Conservation (phyloP, 2,888 invertebrate genomes). For the Leptinotarsa juncta region DNA sequence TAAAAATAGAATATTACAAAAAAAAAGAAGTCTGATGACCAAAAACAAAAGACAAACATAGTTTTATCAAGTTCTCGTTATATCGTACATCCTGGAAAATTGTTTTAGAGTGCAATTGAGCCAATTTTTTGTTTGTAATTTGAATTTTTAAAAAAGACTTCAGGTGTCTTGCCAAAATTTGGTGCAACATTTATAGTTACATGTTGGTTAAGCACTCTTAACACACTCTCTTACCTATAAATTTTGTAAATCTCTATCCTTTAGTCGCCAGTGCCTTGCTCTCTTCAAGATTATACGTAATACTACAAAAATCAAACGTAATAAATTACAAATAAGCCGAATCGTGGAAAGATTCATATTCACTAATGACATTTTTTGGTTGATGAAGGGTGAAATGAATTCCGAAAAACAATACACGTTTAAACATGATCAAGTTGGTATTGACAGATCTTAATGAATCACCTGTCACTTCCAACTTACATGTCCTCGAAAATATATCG, state of each 20-base stretch:
- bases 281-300: conserved; percentile 55
- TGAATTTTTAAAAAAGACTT: background rate
- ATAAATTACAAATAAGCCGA: conserved; percentile 31
- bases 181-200: conserved; percentile 34
- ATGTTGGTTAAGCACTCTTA: conserved; percentile 33
- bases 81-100: background rate
- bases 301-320: conserved; percentile 57
- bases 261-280: conserved; percentile 42
- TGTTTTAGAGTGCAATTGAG: background rate
- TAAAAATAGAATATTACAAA: no score
- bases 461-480: no score
- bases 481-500: no score
- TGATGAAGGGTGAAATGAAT: no score
- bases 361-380: no score
- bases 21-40: no score
- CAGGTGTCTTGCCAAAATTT: conserved; percentile 12
- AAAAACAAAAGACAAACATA: background rate
- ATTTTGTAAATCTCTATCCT: conserved; percentile 36
- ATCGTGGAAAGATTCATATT: background rate
- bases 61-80: background rate
- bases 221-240: conserved; percentile 52
- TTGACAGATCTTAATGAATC: no score
- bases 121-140: background rate
- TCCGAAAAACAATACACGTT: no score
- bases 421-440: no score